A percentile compares a stretch with the other conserved stretches of the same genome.
phyloP scores from a whole-genome alignment of 2,113 vertebrate species.

The Cryptoleucopteryx plumbea region DNA sequence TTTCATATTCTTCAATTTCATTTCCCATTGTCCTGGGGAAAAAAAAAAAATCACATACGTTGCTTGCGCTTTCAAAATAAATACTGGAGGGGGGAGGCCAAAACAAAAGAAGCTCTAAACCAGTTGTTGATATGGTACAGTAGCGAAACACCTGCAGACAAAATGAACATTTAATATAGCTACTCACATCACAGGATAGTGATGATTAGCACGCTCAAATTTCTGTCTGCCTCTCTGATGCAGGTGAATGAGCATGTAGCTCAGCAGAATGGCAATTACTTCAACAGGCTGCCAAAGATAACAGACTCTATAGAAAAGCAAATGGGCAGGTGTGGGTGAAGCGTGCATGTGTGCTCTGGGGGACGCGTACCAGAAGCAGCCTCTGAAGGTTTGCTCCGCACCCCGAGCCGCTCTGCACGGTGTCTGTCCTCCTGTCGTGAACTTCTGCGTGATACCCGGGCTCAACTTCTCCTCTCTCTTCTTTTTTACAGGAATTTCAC shows the following conservation, averaged over 20 bases:
- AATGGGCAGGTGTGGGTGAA: not conserved
- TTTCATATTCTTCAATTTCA: not conserved
- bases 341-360: accelerated
- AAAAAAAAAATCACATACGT: not conserved
- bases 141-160: not conserved
- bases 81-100: not conserved
- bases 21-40: not conserved
- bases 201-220: conserved; percentile 50
- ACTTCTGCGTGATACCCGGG: not conserved
- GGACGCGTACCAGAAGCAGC: not conserved
- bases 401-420: accelerated
- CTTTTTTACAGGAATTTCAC: conserved; percentile 79
- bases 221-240: conserved; percentile 55
- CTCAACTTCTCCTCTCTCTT: not conserved
- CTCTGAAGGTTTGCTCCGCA: not conserved
- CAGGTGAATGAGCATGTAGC: conserved; percentile 23
- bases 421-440: not conserved
- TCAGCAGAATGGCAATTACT: conserved; percentile 61
- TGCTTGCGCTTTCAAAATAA: not conserved
- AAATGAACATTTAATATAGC: conserved; percentile 54
- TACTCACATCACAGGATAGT: not conserved
- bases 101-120: conserved; percentile 23
- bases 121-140: not conserved
- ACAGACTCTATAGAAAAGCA: conserved; percentile 28
- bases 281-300: conserved; percentile 31